These are phyloP conservation scores for Agrotis ipsilon DNA, from an alignment of 2,888 invertebrate species.

Conservation along the genomic window DNA sequence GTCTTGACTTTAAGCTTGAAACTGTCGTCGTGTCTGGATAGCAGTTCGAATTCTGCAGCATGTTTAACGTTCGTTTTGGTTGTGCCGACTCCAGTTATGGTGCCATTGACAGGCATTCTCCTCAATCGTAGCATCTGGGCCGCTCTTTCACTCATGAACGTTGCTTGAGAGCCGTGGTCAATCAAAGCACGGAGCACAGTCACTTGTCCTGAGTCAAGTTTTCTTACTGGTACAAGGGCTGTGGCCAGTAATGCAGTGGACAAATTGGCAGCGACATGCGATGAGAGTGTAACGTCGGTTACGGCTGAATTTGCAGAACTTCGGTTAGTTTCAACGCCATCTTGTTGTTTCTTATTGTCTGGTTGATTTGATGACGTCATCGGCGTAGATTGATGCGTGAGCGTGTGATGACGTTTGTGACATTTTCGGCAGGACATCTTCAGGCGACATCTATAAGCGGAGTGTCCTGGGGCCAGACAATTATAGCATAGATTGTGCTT, in stretches of 20 bases:
- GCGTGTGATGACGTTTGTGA: slow-evolving; percentile 22
- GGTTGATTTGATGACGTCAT: slow-evolving; percentile 14
- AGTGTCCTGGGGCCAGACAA: slow-evolving; percentile 23
- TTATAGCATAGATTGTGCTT: slow-evolving; percentile 13
- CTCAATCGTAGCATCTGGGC: slow-evolving; percentile 40
- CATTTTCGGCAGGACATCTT: slow-evolving; percentile 15
- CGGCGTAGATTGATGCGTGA: slow-evolving; percentile 9
- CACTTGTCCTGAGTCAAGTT: neutral
- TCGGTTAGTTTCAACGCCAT: neutral
- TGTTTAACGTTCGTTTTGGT: slow-evolving; percentile 34
- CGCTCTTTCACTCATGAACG: slow-evolving; percentile 49
- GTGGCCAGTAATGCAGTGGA: slow-evolving; percentile 38
- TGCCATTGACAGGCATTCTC: slow-evolving; percentile 28
- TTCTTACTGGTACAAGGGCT: slow-evolving; percentile 26
- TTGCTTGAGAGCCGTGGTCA: slow-evolving; percentile 53
- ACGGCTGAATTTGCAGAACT: slow-evolving; percentile 1
- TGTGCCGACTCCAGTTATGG: slow-evolving; percentile 38
- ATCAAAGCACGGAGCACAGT: slow-evolving; percentile 35
- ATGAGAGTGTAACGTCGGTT: slow-evolving; percentile 3
- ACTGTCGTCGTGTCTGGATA: neutral
- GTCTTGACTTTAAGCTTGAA: slow-evolving; percentile 31
- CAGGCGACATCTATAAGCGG: slow-evolving; percentile 10
- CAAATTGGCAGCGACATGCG: slow-evolving; percentile 12
- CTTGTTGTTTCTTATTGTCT: neutral
- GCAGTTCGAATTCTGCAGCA: slow-evolving; percentile 32